A percentile compares a stretch with the other conserved stretches of the same genome.
phyloP scores from a whole-genome alignment of 1,140 invertebrate species.

The Brachionus rotundiformis region DNA sequence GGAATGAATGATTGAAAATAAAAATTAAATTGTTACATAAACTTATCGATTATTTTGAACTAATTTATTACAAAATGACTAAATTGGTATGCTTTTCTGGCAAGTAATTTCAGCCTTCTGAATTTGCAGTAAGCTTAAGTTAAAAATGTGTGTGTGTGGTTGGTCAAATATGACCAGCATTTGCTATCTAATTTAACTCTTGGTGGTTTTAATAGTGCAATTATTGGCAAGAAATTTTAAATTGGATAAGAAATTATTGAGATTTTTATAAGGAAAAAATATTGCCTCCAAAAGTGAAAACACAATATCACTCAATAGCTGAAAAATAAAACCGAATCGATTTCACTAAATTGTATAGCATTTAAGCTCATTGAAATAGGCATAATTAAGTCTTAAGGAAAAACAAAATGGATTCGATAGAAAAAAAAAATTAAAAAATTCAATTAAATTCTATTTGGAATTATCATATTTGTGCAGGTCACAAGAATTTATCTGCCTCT shows the following conservation, averaged over 20 bases:
- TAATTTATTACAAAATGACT: neutral
- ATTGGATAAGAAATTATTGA: neutral
- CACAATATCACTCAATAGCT: neutral
- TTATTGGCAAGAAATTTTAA: neutral
- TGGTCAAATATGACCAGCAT: no score
- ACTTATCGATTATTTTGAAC: neutral
- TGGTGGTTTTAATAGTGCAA: neutral
- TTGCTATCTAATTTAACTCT: no score
- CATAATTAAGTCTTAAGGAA: constrained; percentile 16
- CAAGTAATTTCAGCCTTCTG: no score
- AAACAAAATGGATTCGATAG: no score
- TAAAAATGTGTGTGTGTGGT: no score
- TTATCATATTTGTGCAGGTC: constrained; percentile 5
- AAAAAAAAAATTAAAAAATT: neutral
- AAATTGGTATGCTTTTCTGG: neutral
- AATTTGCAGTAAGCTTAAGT: no score
- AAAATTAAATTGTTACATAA: neutral
- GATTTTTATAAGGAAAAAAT: neutral
- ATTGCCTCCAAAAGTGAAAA: neutral
- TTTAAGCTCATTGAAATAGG: neutral
- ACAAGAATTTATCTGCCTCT: neutral
- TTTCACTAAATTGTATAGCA: neutral
- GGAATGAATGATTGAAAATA: neutral
- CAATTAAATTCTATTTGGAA: neutral
- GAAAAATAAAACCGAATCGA: constrained; percentile 4